Percentiles rank a stretch among this genome's conserved stretches.
Conservation (phyloP, 2,113 vertebrate species). For the Platysternon megacephalum region DNA sequence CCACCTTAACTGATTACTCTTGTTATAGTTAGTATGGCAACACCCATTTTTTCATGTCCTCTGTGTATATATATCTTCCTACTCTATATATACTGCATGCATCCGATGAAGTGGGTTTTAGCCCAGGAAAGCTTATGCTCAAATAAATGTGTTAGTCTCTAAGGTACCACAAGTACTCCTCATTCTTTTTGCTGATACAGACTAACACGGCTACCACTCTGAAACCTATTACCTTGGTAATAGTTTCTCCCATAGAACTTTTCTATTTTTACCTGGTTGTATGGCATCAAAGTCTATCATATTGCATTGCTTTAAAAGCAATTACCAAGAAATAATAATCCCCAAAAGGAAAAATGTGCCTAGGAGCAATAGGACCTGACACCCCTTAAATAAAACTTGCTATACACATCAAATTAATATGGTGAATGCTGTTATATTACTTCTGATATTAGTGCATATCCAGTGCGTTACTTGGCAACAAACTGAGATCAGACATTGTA, state of each 20-base stretch:
- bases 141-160: too few species aligned
- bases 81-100: too few species aligned
- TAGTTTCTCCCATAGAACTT: background rate
- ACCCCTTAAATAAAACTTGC: slow-evolving; percentile 64
- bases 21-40: too few species aligned
- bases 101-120: too few species aligned
- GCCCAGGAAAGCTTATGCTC: too few species aligned
- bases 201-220: too few species aligned
- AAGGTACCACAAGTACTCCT: too few species aligned
- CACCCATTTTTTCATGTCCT: too few species aligned
- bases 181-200: too few species aligned
- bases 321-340: background rate
- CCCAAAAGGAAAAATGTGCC: background rate
- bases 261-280: background rate
- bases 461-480: slow-evolving; percentile 67
- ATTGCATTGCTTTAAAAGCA: slow-evolving; percentile 3
- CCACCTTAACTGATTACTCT: too few species aligned
- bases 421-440: slow-evolving; percentile 60
- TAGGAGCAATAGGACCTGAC: slow-evolving; percentile 21
- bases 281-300: background rate
- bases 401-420: slow-evolving; percentile 56
- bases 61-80: too few species aligned
- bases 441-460: slow-evolving; percentile 54
- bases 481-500: slow-evolving; percentile 47
- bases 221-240: background rate